A percentile compares a stretch with the other conserved stretches of the same genome.
Evolutionary conservation across 2,113 vertebrate species (phyloP).

Genomic region (Parotia lawesii): DNA sequence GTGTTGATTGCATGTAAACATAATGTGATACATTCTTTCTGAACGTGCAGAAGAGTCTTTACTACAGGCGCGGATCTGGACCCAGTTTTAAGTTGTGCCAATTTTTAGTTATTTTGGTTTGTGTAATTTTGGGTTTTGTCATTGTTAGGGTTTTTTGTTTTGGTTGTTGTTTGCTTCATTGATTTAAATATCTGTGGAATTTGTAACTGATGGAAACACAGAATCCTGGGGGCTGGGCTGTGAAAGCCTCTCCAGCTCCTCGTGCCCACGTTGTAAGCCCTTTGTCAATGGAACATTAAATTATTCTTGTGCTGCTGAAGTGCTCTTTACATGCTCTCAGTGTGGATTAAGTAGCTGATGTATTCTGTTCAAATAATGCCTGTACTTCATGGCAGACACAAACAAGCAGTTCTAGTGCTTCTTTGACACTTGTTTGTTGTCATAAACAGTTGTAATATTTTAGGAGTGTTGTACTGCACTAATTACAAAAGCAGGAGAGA

Average conservation of each 20-base stretch:
- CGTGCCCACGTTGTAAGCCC: background rate
- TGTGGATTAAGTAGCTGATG: background rate
- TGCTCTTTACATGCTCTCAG: background rate
- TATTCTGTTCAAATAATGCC: background rate
- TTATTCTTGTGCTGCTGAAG: background rate
- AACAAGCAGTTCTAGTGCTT: background rate
- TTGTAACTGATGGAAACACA: background rate
- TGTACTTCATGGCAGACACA: background rate
- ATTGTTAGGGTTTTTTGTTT: background rate
- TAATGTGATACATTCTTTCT: background rate
- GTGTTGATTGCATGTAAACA: background rate
- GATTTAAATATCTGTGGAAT: background rate
- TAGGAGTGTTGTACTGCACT: background rate
- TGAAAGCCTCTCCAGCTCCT: background rate
- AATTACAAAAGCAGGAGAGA: background rate
- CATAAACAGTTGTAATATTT: background rate
- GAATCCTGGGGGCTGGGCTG: background rate
- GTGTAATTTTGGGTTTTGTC: background rate
- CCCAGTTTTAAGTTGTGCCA: background rate
- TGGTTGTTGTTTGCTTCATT: background rate
- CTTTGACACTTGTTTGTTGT: background rate
- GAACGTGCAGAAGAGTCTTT: background rate
- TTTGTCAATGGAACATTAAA: background rate
- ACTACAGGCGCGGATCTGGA: background rate
- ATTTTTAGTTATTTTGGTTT: background rate